Percentiles rank a stretch among this genome's conserved stretches.
Conservation (phyloP, 2,113 vertebrate genomes). For the Panthera leo region DNA sequence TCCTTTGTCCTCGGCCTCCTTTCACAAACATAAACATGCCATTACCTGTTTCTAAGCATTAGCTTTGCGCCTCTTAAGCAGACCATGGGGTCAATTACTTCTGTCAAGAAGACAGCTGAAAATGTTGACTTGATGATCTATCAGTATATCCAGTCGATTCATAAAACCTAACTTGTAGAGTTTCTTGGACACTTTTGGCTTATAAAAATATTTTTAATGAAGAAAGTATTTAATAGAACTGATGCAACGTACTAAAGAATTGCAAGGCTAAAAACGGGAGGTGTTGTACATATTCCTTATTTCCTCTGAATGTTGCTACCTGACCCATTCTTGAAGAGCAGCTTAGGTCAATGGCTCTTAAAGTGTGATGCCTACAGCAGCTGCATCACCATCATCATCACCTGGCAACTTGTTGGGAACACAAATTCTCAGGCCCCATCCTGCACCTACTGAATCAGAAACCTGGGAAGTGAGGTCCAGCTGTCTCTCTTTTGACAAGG, state of each 20-base stretch:
- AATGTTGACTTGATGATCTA: neutral
- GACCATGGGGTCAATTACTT: neutral
- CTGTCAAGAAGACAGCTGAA: neutral
- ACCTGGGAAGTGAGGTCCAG: neutral
- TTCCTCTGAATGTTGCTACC: neutral
- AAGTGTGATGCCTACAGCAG: neutral
- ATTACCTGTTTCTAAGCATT: neutral
- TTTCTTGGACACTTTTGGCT: neutral
- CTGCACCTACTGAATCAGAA: neutral
- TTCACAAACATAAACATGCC: neutral
- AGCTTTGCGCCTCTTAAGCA: neutral
- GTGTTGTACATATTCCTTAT: neutral
- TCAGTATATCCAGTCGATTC: neutral
- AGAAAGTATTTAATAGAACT: neutral
- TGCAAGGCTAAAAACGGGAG: neutral
- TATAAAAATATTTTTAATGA: neutral
- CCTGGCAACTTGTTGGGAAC: neutral
- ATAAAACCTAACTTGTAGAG: neutral
- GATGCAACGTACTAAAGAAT: neutral
- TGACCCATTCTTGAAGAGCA: neutral
- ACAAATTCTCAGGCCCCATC: neutral
- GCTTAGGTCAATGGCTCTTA: neutral
- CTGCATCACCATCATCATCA: neutral
- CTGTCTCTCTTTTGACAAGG: neutral
- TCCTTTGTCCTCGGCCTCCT: neutral